Base-by-base conservation (phyloP, 2,797 vertebrate species). In the Kryptopterus vitreolus region DNA sequence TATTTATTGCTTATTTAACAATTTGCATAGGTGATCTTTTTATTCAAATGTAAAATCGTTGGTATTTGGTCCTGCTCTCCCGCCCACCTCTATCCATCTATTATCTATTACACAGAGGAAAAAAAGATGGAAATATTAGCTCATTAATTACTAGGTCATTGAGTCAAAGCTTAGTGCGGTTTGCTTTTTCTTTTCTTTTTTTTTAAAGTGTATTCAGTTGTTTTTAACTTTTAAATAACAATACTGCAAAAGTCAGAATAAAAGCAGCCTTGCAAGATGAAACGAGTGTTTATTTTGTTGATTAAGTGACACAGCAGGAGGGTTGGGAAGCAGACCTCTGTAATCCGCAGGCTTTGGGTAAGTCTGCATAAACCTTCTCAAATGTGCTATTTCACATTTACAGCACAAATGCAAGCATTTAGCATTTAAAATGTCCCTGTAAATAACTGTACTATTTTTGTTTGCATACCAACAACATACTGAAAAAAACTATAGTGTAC, bases 261-360 rank as follows among this genome's bases (percentile, higher is more conserved):
- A 38, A 31, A 55, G 48, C 62, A 62, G 57, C 77, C 22, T 8
- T 52, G 68, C 43, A 52, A 29, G 31, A 62, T 53, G 46, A 52
- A 29, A 3, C 8, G 53, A 1, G 18, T 35, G 31, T 35, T 65
- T 66, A 26, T 29, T 77, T 50, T 24, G 26, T 65, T 43, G n/a
- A 77, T 48, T 52, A 8, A 77, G 66, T 43, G 53, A 22, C 55
- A 61, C 57, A 72, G 46, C 66, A 79, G 20, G 26, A 52, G 53
- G 55, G 38, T 7, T 48, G 59, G 15, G 18, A 46, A 31, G n/a
- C 26, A 71, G 57, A 79, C 50, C 46, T 43, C 50, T 65, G 20
- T 15, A 48, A 55, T 73, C 66, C 11, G 15, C 63, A 68, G 26
- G 29, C 52, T 52, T 70, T 59, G 3, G n/a, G n/a, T 59, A 59